phyloP scores from a whole-genome alignment of 2,113 vertebrate genomes.

The Genyomyrus donnyi region DNA sequence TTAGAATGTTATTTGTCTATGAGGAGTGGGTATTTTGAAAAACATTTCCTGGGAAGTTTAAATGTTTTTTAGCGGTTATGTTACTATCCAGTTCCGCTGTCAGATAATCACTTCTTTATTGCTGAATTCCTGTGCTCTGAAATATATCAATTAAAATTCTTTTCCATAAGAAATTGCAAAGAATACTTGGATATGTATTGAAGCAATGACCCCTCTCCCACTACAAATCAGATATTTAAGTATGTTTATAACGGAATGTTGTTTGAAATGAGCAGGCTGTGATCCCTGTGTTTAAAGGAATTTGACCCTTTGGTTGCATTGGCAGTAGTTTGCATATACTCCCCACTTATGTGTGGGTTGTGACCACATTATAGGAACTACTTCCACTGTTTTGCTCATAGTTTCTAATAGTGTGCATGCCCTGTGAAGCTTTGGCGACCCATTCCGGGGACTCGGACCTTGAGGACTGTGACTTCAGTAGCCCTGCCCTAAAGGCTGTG shows the following conservation, averaged over 20 bases:
- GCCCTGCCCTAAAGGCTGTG: neutral
- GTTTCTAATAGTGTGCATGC: neutral
- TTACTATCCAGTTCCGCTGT: neutral
- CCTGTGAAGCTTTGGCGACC: neutral
- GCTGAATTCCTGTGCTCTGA: neutral
- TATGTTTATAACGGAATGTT: neutral
- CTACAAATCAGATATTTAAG: neutral
- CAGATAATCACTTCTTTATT: neutral
- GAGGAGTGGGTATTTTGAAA: neutral
- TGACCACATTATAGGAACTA: neutral
- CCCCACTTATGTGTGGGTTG: neutral
- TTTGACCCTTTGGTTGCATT: neutral
- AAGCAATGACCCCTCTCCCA: neutral
- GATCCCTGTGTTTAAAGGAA: neutral
- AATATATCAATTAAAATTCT: neutral
- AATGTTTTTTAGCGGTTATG: neutral
- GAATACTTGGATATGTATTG: neutral
- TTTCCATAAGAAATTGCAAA: neutral
- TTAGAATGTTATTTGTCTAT: neutral
- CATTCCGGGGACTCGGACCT: neutral
- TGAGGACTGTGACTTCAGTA: too few species aligned
- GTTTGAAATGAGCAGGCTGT: neutral
- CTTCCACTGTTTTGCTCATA: neutral
- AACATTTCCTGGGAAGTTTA: neutral
- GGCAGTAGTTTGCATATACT: neutral